Evolutionary conservation across 1,140 invertebrate species (phyloP), one percentile per base, ranked within the genome.

Genomic region (Lamellibrachia luymesi): DNA sequence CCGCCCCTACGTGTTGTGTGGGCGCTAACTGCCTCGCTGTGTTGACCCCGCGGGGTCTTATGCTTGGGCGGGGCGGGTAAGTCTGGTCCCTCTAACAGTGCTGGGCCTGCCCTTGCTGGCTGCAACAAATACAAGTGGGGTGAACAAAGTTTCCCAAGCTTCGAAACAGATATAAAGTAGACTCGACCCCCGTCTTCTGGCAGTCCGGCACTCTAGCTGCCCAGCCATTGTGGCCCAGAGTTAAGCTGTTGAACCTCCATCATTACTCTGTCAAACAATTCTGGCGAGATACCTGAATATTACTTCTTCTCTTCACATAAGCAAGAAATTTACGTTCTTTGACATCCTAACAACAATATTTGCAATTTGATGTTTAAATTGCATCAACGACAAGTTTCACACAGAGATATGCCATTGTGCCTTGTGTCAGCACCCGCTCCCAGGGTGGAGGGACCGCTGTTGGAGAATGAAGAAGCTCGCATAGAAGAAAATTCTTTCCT

Each of bases 11-110:
- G 38, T 51, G 50, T 51, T n/a, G 90, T 91, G 49, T 50, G 49
- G 17, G 90, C 90, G 27, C 50, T 91, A 4, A 91, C 90, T 6
- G 90, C 38, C 90, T 91, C 90, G 27, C 49, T 91, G 90, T 91
- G 90, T 93, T 90, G 89, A 64, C 93, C 92, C 56, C 56, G 90
- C 17, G 38, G 38, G 90, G 50, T 49, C 50, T 91, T 91, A n/a
- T 91, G 90, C 90, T 91, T 49, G 5, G 90, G 90, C 17, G 90
- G 90, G 10, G 38, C 50, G 10, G 90, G 90, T 51, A 91, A 51
- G 49, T 91, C 90, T 49, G 90, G 90, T 38, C 90, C 90, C 27
- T 91, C 90, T 91, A 91, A 91, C 13, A 92, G 92, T 10, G 91
- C 90, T 56, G 90, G 90, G 38, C 91, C 80, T 8, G 38, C 49